Conservation (phyloP, 30 jellyfish, hydroid and myxozoan genomes). For the Catostylus mosaicus region DNA sequence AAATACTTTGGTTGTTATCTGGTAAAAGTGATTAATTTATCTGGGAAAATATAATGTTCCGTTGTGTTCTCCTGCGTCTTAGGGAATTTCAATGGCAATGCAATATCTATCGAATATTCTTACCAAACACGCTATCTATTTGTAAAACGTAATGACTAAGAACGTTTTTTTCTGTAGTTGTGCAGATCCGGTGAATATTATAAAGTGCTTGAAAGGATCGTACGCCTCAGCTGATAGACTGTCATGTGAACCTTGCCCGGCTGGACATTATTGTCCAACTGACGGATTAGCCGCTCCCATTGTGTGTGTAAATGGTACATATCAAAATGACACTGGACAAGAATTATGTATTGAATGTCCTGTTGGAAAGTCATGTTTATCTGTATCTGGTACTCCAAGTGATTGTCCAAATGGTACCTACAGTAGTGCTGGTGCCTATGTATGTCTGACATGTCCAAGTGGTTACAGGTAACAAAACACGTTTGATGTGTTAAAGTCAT, state of each 20-base stretch:
- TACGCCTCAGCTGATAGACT: constrained; percentile 45
- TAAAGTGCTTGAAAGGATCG: constrained; percentile 47
- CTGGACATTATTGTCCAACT: constrained; percentile 70
- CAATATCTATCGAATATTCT: too few relatives aligned
- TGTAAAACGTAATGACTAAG: too few relatives aligned
- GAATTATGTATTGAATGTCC: constrained; percentile 51
- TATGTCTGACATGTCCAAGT: constrained; percentile 53
- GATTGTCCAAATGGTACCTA: constrained; percentile 74
- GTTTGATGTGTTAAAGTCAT: too few relatives aligned
- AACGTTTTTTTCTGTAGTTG: constrained; percentile 13
- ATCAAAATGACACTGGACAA: constrained; percentile 64
- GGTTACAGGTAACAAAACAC: constrained; percentile 45
- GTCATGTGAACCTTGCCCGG: constrained; percentile 76
- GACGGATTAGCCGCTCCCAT: constrained; percentile 36
- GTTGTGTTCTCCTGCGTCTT: too few relatives aligned
- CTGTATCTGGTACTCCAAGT: constrained; percentile 53
- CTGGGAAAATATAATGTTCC: too few relatives aligned
- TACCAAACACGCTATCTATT: too few relatives aligned
- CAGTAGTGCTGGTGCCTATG: constrained; percentile 59
- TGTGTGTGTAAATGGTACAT: constrained; percentile 60
- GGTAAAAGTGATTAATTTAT: too few relatives aligned
- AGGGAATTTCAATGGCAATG: too few relatives aligned
- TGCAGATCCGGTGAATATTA: constrained; percentile 18
- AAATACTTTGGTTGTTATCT: too few relatives aligned
- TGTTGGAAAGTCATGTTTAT: constrained; percentile 59